phyloP scores from a whole-genome alignment of 2,113 vertebrate species.

The Pardalotus punctatus region DNA sequence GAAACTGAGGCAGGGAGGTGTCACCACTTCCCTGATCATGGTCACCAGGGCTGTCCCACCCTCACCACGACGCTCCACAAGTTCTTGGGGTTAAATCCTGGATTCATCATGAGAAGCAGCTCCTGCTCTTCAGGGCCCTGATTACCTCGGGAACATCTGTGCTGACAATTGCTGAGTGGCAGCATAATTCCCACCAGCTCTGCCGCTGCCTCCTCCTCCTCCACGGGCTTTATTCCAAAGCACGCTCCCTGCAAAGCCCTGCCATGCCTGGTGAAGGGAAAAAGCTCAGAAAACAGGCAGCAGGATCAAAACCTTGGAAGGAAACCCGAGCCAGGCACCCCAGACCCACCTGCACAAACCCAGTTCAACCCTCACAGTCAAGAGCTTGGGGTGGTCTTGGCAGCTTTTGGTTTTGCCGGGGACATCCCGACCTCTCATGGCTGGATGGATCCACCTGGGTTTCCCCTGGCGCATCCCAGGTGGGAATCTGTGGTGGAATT shows the following conservation, averaged over 20 bases:
- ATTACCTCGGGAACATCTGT: background rate
- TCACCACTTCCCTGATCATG: fast-evolving
- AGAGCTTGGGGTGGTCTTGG: fast-evolving
- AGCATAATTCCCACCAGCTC: background rate
- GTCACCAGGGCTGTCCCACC: background rate
- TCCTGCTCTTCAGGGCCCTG: background rate
- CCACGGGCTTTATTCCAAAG: background rate
- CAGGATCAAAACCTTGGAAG: background rate
- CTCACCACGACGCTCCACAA: background rate
- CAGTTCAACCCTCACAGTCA: fast-evolving
- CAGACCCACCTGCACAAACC: background rate
- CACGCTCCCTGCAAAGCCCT: background rate
- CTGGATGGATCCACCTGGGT: background rate
- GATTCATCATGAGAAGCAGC: fast-evolving
- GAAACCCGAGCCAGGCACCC: background rate
- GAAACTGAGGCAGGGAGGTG: background rate
- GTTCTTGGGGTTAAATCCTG: background rate
- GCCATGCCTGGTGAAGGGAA: background rate
- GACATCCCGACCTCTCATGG: background rate
- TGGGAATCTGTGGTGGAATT: background rate
- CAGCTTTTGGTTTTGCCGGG: background rate
- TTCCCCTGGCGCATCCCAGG: background rate
- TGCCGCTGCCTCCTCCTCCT: conserved; percentile 28
- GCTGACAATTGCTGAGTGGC: background rate
- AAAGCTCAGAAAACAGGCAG: background rate